Evolutionary conservation across 2,888 invertebrate genomes (phyloP).

Genomic region (Artemia sp.): DNA sequence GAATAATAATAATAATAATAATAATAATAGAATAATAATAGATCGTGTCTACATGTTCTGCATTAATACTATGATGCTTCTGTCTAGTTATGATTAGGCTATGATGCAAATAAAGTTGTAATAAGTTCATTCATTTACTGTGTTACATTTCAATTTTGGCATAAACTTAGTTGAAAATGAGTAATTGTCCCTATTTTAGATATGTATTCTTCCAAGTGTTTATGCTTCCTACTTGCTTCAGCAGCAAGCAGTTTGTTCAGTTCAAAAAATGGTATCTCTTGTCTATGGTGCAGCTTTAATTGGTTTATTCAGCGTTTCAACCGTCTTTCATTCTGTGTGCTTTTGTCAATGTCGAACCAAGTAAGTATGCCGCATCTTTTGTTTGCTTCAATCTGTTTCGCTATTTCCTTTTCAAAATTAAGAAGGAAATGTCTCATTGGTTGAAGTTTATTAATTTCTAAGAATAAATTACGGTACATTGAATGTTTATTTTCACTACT

Average conservation of each 20-base stretch:
- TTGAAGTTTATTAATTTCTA: slow-evolving; percentile 18
- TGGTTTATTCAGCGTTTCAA: slow-evolving; percentile 68
- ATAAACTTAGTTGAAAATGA: too few relatives aligned
- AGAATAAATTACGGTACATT: background rate
- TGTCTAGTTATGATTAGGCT: too few relatives aligned
- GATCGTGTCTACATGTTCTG: too few relatives aligned
- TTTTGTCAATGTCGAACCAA: slow-evolving; percentile 33
- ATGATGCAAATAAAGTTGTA: too few relatives aligned
- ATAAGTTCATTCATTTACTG: too few relatives aligned
- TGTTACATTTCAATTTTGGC: too few relatives aligned
- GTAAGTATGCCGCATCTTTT: slow-evolving; percentile 27
- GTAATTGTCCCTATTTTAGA: slow-evolving; percentile 28
- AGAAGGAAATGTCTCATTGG: background rate
- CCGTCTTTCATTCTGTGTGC: slow-evolving; percentile 73
- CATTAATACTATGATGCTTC: too few relatives aligned
- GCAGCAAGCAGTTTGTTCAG: slow-evolving; percentile 49
- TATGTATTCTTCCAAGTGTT: slow-evolving; percentile 73
- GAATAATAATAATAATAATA: too few relatives aligned
- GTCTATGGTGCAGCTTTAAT: slow-evolving; percentile 72
- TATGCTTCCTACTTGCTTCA: slow-evolving; percentile 55
- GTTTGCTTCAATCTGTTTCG: background rate
- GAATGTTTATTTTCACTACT: background rate
- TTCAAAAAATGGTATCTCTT: slow-evolving; percentile 60
- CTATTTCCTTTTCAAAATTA: slow-evolving; percentile 10
- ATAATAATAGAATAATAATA: too few relatives aligned